Conservation (phyloP, 2,888 invertebrate species). For the Tenthredo distinguenda region DNA sequence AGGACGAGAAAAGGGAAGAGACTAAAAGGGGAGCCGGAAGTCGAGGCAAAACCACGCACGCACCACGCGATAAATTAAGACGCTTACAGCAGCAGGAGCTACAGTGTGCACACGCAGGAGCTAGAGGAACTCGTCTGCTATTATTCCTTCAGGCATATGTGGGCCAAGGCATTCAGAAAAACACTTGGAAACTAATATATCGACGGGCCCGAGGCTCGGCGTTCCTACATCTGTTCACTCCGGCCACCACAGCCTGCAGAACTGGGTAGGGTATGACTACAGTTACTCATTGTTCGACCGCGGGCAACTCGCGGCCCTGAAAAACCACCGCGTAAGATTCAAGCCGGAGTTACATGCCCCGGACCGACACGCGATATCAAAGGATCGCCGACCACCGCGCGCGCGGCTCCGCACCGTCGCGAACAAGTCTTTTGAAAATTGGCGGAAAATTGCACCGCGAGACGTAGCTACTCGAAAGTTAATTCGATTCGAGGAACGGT, state of each 20-base stretch:
- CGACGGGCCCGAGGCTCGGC: slow-evolving; percentile 55
- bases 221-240: slow-evolving; percentile 69
- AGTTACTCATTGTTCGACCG: slow-evolving; percentile 55
- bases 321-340: slow-evolving; percentile 40
- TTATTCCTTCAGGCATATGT: slow-evolving; percentile 73
- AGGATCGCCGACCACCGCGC: slow-evolving; percentile 25
- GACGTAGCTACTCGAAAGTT: not conserved
- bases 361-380: slow-evolving; percentile 64
- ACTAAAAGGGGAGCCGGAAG: slow-evolving; percentile 18
- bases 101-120: slow-evolving; percentile 58
- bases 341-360: not conserved
- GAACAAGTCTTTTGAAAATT: slow-evolving; percentile 14
- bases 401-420: not conserved
- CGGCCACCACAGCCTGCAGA: slow-evolving; percentile 41
- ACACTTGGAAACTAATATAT: slow-evolving; percentile 63
- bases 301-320: slow-evolving; percentile 4
- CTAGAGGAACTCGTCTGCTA: slow-evolving; percentile 64
- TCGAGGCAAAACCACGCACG: slow-evolving; percentile 1
- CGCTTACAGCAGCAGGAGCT: not conserved
- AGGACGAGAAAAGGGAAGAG: not conserved
- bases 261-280: slow-evolving; percentile 49
- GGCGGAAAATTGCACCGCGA: slow-evolving; percentile 35
- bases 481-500: slow-evolving; percentile 39
- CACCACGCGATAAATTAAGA: slow-evolving; percentile 26
- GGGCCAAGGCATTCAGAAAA: slow-evolving; percentile 66